phyloP scores from a whole-genome alignment of 2,113 vertebrate genomes.

The Mesoclemmys tuberculata region DNA sequence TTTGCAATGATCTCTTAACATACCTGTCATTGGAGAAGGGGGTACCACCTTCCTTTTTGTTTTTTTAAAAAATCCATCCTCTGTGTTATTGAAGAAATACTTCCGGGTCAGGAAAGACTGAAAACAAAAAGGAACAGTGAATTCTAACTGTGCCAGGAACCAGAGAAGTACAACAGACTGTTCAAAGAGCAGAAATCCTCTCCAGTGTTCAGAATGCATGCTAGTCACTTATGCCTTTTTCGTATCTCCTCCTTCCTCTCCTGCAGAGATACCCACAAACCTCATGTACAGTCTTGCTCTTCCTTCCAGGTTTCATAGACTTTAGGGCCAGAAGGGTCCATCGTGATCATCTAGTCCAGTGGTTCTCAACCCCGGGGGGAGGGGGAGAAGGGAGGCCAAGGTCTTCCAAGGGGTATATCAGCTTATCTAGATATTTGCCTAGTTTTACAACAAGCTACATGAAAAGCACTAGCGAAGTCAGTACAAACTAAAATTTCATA shows the following conservation, averaged over 20 bases:
- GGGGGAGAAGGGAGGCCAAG: no score
- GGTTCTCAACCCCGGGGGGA: no score
- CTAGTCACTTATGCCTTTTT: not conserved
- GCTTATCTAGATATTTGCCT: no score
- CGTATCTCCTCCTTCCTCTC: not conserved
- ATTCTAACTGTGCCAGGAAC: not conserved
- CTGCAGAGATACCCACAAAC: fast-evolving
- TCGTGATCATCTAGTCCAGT: no score
- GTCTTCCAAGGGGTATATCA: no score
- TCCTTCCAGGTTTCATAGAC: not conserved
- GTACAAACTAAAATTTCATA: no score
- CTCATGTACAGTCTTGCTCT: not conserved
- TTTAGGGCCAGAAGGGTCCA: no score
- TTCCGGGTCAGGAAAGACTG: constrained; percentile 98
- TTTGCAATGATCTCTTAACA: constrained; percentile 17
- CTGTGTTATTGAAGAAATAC: constrained; percentile 98
- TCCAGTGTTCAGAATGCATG: not conserved
- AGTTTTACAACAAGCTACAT: no score
- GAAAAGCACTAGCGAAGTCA: no score
- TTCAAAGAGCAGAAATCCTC: not conserved
- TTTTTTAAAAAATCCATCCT: constrained; percentile 99
- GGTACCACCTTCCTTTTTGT: constrained; percentile 99
- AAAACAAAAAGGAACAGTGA: constrained; percentile 34
- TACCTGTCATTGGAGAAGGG: constrained; percentile 98
- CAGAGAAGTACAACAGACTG: not conserved